Evolutionary conservation across 2,113 vertebrate genomes (phyloP).

Genomic region (Scophthalmus maximus): DNA sequence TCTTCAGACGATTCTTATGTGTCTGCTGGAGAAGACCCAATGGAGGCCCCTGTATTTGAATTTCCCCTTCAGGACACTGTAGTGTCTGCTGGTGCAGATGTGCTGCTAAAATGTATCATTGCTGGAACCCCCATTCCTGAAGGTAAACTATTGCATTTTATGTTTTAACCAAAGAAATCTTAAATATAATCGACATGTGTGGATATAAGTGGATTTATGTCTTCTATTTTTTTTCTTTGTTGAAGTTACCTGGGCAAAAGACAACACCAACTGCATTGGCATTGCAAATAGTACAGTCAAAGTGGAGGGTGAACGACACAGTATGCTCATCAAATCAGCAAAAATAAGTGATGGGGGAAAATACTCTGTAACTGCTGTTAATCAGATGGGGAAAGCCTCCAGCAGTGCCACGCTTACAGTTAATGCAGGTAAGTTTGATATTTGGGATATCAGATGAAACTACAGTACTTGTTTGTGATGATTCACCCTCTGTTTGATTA

Average conservation of each 20-base stretch:
- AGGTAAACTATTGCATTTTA: constrained; percentile 77
- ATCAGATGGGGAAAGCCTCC: constrained; percentile 89
- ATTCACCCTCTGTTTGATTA: not conserved
- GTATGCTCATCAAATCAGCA: constrained; percentile 87
- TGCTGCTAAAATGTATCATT: constrained; percentile 92
- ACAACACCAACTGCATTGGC: constrained; percentile 79
- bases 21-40: constrained; percentile 94
- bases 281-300: constrained; percentile 84
- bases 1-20: constrained; percentile 97
- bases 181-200: not conserved
- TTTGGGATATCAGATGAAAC: not conserved
- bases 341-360: constrained; percentile 87
- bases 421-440: constrained; percentile 84
- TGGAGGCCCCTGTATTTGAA: constrained; percentile 96
- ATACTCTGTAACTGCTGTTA: constrained; percentile 89
- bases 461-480: not conserved
- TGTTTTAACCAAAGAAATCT: constrained; percentile 4
- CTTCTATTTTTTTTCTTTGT: constrained; percentile 29
- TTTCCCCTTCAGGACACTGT: constrained; percentile 88
- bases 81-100: constrained; percentile 86
- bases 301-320: constrained; percentile 93
- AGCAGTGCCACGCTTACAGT: constrained; percentile 88
- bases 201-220: not conserved
- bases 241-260: constrained; percentile 90
- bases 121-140: constrained; percentile 91